Base-by-base conservation (phyloP, 2,797 vertebrate species). In the Tokudaia tokunoshimensis region DNA sequence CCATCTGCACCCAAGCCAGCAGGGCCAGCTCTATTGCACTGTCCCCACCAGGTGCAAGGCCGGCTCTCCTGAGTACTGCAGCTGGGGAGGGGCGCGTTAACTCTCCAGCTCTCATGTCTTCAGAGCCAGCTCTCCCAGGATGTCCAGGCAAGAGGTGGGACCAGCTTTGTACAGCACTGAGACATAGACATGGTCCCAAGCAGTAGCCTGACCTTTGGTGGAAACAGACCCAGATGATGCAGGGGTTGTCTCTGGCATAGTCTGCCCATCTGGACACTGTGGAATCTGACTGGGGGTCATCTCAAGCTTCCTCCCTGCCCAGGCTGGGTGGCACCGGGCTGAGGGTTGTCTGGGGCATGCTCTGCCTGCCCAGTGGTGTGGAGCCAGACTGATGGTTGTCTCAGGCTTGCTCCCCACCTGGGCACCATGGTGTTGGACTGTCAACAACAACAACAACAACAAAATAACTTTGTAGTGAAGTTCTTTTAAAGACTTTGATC, bases 401-500 rank as follows among this genome's bases (percentile, higher is more conserved):
- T 72, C 67, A 37, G 67, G 17, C n/a, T 72, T 72, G 34, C 67
- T 72, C n/a, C 34, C 67, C 1, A 20, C 67, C 67, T 37, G n/a
- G n/a, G 34, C 17, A 72, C n/a, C 67, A 37, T 37, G n/a, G n/a
- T n/a, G 34, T 37, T 19, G 3, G n/a, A 72, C 67, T 72, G n/a
- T 37, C 67, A 37, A 72, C 17, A 15, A 80, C 41, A 41, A 41
- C 41, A 41, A 41, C 41, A 41, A 41, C 41, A 50, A 61, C 79
- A 63, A 37, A 37, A 17, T 22, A 19, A 15, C 26, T 95, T 94
- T 67, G 63, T 0, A 92, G 80, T 20, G 41, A n/a, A 83, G 44
- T 84, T 81, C 52, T 82, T 52, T 52, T 61, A 80, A 96, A 94
- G 37, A 72, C 37, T 96, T 29, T 86, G 37, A 76, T 22, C 70